Conservation (phyloP, 2,113 vertebrate species). For the Orycteropus afer region DNA sequence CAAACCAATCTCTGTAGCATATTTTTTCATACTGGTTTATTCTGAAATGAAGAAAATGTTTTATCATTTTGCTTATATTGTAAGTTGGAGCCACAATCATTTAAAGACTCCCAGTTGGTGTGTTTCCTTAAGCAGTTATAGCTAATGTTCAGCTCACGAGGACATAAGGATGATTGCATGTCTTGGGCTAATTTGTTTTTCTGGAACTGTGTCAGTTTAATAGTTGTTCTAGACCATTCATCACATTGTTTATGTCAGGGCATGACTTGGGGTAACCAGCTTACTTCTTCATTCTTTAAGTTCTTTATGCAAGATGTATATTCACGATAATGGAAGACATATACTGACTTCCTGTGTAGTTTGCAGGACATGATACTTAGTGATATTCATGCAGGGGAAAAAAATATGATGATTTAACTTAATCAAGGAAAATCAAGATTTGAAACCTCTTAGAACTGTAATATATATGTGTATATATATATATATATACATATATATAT, state of each 20-base stretch:
- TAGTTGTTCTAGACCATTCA: conserved; percentile 6
- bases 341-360: not conserved
- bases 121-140: not conserved
- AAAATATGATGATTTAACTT: not conserved
- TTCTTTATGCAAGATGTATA: conserved; percentile 34
- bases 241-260: conserved; percentile 18
- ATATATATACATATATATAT: not conserved
- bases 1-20: not conserved
- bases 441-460: not conserved
- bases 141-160: not conserved
- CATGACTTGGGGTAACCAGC: not conserved
- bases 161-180: not conserved
- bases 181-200: conserved; percentile 36
- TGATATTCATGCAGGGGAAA: not conserved
- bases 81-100: not conserved
- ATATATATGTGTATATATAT: not conserved
- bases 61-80: conserved; percentile 1
- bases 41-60: not conserved
- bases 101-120: conserved; percentile 2
- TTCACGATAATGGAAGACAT: not conserved
- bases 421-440: not conserved
- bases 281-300: conserved; percentile 30
- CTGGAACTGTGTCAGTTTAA: conserved; percentile 37
- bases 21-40: not conserved
- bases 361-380: not conserved